phyloP scores from a whole-genome alignment of 2,888 invertebrate species.

The Notodonta dromedarius region DNA sequence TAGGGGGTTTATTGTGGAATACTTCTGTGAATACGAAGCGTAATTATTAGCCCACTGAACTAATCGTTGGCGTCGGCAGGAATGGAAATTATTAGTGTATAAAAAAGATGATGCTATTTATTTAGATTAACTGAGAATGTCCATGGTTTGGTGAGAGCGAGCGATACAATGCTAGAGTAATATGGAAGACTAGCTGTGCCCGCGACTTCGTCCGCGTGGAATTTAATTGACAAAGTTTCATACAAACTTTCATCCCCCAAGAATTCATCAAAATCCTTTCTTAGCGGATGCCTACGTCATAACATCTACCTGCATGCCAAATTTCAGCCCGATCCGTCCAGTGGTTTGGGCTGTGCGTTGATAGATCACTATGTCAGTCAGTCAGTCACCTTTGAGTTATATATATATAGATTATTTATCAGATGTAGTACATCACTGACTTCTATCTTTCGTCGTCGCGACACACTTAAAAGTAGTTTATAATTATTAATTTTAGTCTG shows the following conservation, averaged over 20 bases:
- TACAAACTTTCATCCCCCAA: too few relatives aligned
- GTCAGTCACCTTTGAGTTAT: too few relatives aligned
- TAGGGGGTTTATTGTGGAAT: conserved; percentile 47
- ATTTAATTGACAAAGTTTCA: too few relatives aligned
- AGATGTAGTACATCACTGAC: background rate
- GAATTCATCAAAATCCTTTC: too few relatives aligned
- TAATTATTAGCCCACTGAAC: conserved; percentile 30
- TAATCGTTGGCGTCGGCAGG: conserved; percentile 21
- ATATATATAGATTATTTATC: background rate
- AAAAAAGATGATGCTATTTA: conserved; percentile 28
- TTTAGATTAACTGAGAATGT: conserved; percentile 13
- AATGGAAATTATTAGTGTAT: conserved; percentile 25
- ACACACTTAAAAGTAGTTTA: conserved; percentile 10
- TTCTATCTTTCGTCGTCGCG: background rate
- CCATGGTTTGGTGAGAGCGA: background rate
- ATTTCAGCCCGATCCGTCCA: too few relatives aligned
- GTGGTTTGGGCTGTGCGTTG: too few relatives aligned
- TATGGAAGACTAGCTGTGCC: too few relatives aligned
- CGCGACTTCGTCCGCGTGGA: too few relatives aligned
- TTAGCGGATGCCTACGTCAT: too few relatives aligned
- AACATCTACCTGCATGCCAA: too few relatives aligned
- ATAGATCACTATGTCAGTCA: too few relatives aligned
- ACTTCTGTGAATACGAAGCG: conserved; percentile 50
- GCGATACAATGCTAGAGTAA: background rate
- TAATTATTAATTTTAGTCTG: conserved; percentile 4